phyloP scores from a whole-genome alignment of 2,113 vertebrate species.

The Phalacrocorax aristotelis region DNA sequence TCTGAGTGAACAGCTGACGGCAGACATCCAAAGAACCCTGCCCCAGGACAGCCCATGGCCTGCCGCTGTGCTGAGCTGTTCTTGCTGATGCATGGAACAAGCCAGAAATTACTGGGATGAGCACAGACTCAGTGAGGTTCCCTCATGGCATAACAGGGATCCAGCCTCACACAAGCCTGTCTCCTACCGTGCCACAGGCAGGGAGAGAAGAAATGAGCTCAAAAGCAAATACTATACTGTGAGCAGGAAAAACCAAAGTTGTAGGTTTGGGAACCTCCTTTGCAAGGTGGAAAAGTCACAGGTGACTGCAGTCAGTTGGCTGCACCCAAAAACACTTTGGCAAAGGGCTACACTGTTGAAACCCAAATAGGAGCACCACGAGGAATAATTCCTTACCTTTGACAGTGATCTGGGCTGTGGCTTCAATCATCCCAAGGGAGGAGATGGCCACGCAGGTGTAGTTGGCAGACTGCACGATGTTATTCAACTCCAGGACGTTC shows the following conservation, averaged over 20 bases:
- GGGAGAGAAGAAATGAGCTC: not conserved
- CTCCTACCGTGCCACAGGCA: not conserved
- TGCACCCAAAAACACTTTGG: not conserved
- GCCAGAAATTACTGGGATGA: not conserved
- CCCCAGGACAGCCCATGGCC: not conserved
- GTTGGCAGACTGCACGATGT: constrained; percentile 89
- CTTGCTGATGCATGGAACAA: not conserved
- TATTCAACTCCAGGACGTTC: constrained; percentile 91
- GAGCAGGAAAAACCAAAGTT: not conserved
- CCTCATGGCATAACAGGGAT: not conserved
- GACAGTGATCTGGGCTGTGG: constrained; percentile 91
- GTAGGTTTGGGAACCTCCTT: not conserved
- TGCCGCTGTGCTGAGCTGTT: not conserved
- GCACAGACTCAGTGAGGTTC: not conserved
- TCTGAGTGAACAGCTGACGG: not conserved
- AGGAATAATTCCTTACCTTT: constrained; percentile 78
- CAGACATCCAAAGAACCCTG: not conserved
- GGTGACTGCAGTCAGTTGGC: not conserved
- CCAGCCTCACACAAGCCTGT: not conserved
- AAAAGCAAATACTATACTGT: not conserved
- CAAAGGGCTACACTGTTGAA: not conserved
- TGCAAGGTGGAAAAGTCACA: not conserved
- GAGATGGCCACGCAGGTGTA: constrained; percentile 98
- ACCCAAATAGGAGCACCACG: not conserved
- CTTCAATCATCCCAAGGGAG: constrained; percentile 92